Evolutionary conservation across 2,888 invertebrate genomes (phyloP), one percentile per base, ranked within the genome.

Genomic region (Diarsia dahlii): DNA sequence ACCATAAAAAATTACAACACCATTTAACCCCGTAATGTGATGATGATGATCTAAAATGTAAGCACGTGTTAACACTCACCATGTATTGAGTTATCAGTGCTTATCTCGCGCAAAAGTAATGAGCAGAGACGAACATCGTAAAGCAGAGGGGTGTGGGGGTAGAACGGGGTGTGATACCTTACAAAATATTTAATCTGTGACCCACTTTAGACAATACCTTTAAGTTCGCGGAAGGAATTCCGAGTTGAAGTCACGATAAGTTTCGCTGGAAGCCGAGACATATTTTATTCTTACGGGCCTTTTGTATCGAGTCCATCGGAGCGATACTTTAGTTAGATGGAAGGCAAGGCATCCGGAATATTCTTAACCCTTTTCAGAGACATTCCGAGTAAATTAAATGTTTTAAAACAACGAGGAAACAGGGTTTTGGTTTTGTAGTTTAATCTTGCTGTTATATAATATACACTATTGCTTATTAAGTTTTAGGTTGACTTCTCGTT

Each of bases 151-250:
- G 48, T 1, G 56, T 4, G 63, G 13, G 15, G 71, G 6, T 0
- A 48, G 15, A 10, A 8, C 8, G 56, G 39, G 58, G 39, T n/a
- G 68, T 60, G 62, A 76, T 74, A 67, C 48, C 75, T 69, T 52
- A 74, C 82, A 80, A 84, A 78, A 82, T 82, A 80, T 84, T 82
- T 80, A 76, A 80, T 84, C 84, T 82, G 75, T 75, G 84, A 82
- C 81, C 82, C 56, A 84, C 60, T 86, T 85, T 65, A 78, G 56
- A 80, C 81, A 71, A 78, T 58, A 71, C 62, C 74, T 76, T 81
- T 15, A 75, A 80, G 69, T 76, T 82, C 54, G 34, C 52, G 71
- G 63, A 76, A 80, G 73, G 62, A 80, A 76, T 82, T 76, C 54
- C n/a, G 74, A 62, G 70, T 74, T 56, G 20, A 65, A 81, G 81